Conservation (phyloP, 2,888 invertebrate species). For the Bhutanitis thaidina region DNA sequence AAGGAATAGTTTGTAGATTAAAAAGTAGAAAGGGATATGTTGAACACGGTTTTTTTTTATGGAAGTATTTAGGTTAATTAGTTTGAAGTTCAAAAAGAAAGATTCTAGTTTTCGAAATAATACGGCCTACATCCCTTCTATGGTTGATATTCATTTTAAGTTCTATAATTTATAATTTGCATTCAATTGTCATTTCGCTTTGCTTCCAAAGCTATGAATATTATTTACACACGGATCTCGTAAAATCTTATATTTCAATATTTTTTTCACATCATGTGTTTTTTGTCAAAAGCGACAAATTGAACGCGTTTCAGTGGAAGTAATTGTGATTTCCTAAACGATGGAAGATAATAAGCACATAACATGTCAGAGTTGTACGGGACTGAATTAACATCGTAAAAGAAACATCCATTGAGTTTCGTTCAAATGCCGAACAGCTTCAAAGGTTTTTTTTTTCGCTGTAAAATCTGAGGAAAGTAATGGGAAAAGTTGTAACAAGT, state of each 20-base stretch:
- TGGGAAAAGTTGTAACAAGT: slow-evolving; percentile 79
- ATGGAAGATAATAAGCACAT: slow-evolving; percentile 30
- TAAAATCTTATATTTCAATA: too few relatives aligned
- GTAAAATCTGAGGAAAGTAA: slow-evolving; percentile 66
- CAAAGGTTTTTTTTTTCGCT: slow-evolving; percentile 61
- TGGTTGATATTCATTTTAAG: too few relatives aligned
- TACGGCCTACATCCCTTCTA: too few relatives aligned
- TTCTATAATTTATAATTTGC: too few relatives aligned
- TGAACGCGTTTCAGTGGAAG: slow-evolving; percentile 11
- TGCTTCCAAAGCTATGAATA: too few relatives aligned
- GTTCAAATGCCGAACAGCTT: slow-evolving; percentile 46
- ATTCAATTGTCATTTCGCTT: too few relatives aligned
- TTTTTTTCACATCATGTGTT: background rate
- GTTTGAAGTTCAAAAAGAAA: background rate
- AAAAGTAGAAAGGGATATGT: slow-evolving; percentile 11
- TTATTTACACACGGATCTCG: too few relatives aligned
- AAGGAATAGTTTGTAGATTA: slow-evolving; percentile 18
- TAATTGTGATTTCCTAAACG: background rate
- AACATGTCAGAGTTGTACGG: slow-evolving; percentile 23
- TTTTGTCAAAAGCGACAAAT: slow-evolving; percentile 2
- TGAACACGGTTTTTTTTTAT: background rate
- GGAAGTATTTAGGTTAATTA: slow-evolving; percentile 19
- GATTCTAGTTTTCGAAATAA: too few relatives aligned
- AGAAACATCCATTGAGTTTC: slow-evolving; percentile 57
- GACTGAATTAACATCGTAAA: slow-evolving; percentile 39